Conservation (phyloP, 53 echinoderm and acorn worm species). For the Pentamera pediparva region DNA sequence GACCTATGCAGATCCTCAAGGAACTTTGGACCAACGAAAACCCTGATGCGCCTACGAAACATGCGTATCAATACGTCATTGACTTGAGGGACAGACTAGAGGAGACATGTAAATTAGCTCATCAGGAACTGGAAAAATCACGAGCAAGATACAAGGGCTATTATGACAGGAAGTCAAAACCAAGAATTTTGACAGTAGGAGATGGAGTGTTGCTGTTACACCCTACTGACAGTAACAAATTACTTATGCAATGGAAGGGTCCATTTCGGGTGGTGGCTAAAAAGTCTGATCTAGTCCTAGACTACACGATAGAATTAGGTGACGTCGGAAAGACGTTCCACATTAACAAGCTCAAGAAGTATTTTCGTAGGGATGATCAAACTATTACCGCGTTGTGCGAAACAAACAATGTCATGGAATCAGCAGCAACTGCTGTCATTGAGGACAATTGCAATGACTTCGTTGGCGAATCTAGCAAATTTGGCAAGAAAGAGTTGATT, state of each 20-base stretch:
- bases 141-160: conserved; percentile 7
- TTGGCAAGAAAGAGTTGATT: conserved; percentile 25
- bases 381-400: too few species aligned
- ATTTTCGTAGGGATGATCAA: too few species aligned
- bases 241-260: conserved; percentile 36
- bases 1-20: too few species aligned
- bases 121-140: conserved; percentile 23
- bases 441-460: neutral
- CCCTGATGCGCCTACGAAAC: too few species aligned
- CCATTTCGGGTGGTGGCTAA: neutral
- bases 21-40: too few species aligned
- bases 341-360: conserved; percentile 49
- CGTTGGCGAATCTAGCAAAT: neutral
- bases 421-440: too few species aligned
- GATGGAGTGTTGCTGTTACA: conserved; percentile 28
- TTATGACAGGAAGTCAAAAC: conserved; percentile 26
- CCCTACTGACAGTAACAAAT: conserved; percentile 27
- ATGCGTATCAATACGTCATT: too few species aligned
- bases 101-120: conserved; percentile 40
- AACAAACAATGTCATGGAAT: too few species aligned
- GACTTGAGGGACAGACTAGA: conserved; percentile 22
- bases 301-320: conserved; percentile 8
- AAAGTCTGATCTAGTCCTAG: neutral
- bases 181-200: neutral
- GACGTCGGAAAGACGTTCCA: conserved; percentile 44